Percentiles rank a stretch among this genome's conserved stretches.
phyloP scores from a whole-genome alignment of 2,888 invertebrate genomes.

The Allolobophora icterica region DNA sequence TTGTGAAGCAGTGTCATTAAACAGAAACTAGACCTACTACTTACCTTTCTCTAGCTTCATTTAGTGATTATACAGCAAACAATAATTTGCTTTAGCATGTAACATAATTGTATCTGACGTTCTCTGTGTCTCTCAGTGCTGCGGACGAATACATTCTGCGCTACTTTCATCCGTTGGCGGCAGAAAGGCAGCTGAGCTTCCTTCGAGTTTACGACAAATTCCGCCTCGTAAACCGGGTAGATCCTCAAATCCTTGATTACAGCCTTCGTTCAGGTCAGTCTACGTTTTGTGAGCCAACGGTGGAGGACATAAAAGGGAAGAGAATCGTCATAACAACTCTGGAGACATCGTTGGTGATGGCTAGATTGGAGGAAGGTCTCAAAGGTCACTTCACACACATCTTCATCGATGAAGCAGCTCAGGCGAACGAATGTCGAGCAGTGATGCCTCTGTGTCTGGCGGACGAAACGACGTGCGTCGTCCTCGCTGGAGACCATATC shows the following conservation, averaged over 20 bases:
- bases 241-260: background rate
- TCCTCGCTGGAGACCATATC: conserved; percentile 62
- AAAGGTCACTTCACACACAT: conserved; percentile 57
- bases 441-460: conserved; percentile 61
- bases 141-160: conserved; percentile 61
- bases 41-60: too few relatives aligned
- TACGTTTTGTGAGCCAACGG: conserved; percentile 53
- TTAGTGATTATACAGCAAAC: too few relatives aligned
- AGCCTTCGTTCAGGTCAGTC: conserved; percentile 5
- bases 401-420: conserved; percentile 62
- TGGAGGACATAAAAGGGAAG: conserved; percentile 51
- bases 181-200: background rate
- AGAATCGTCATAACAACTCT: conserved; percentile 58
- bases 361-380: conserved; percentile 41
- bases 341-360: conserved; percentile 54
- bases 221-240: background rate
- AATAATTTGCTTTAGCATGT: too few relatives aligned
- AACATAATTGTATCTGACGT: too few relatives aligned
- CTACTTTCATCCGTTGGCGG: conserved; percentile 53
- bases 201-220: conserved; percentile 30
- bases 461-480: conserved; percentile 58
- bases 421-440: conserved; percentile 57
- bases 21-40: too few relatives aligned
- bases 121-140: conserved; percentile 52
- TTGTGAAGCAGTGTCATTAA: too few relatives aligned